phyloP scores from a whole-genome alignment of 2,797 vertebrate genomes.

The Coregonus suidteri region DNA sequence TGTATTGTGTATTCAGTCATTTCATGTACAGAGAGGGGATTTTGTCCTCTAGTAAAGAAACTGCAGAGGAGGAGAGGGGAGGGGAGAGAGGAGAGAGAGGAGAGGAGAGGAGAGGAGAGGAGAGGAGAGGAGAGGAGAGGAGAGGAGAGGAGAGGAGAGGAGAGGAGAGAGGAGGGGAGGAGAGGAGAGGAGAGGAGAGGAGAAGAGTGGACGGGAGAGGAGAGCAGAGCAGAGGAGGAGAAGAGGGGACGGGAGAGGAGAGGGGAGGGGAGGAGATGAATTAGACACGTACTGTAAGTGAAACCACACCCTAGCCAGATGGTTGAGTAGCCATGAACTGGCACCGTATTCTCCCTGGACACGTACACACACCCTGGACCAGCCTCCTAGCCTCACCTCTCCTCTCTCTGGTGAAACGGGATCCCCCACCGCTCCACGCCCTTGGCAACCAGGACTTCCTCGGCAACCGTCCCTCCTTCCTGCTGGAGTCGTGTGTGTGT shows the following conservation, averaged over 20 bases:
- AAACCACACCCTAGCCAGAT: neutral
- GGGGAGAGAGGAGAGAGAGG: no score
- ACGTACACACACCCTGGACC: no score
- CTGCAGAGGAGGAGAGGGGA: neutral
- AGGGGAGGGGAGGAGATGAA: no score
- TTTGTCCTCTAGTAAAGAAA: neutral
- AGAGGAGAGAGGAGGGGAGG: no score
- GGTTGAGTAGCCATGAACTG: neutral
- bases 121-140: no score
- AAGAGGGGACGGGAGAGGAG: rapidly evolving
- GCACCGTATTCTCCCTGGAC: neutral
- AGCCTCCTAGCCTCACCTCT: neutral
- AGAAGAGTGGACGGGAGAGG: no score
- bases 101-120: no score
- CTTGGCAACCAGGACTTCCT: neutral
- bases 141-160: rapidly evolving
- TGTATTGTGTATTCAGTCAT: constrained; percentile 11
- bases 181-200: no score
- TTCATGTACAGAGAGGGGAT: neutral
- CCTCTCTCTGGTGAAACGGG: neutral
- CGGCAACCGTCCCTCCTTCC: neutral
- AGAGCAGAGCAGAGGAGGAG: no score
- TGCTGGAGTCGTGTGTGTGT: neutral
- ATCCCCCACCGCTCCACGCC: neutral
- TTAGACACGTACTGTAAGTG: neutral